Base-by-base conservation (phyloP, 2,888 invertebrate genomes). In the Agrypnus murinus region DNA sequence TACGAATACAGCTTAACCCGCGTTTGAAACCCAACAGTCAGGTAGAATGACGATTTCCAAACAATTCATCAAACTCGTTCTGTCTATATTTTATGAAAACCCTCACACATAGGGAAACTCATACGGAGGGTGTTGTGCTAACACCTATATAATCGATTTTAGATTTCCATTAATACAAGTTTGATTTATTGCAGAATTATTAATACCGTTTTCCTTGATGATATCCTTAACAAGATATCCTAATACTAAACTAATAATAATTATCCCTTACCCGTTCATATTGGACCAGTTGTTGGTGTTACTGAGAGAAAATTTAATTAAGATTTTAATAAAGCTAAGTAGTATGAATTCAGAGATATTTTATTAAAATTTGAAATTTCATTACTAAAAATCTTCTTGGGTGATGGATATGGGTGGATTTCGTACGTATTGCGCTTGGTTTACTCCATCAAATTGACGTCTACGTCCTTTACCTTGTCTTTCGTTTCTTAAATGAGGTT, bases 401-500 rank as follows among this genome's bases (percentile, higher is more conserved):
- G 25, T 55, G 10, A 34, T 53, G n/a, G 32, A 48, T 5, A 48
- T 5, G 19, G 15, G 48, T 48, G 15, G 53, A 6, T 63, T 63
- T 15, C 9, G 25, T 19, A 48, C 9, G 25, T 19, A 48, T 40
- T 50, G 15, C 19, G 48, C 34, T 53, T 48, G 25, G 48, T 62
- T 62, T 46, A 62, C 31, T 48, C 12, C 14, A 34, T 32, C 55
- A 55, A 34, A 12, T 31, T 25, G 3, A 25, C 64, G 50, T n/a
- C n/a, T n/a, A 45, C 43, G 15, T 65, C 45, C 32, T 15, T 32
- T 19, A 66, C 43, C 58, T 62, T 67, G 62, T 59, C 64, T 71
- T 68, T 68, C 64, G 57, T 58, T 63, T 62, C 8, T 32, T 50
- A 68, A 68, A 63, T 53, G 67, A 67, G 63, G 40, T 46, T 55